These are phyloP conservation scores for Gorsachius magnificus DNA, from an alignment of 2,797 vertebrate species.

Conservation along the genomic window DNA sequence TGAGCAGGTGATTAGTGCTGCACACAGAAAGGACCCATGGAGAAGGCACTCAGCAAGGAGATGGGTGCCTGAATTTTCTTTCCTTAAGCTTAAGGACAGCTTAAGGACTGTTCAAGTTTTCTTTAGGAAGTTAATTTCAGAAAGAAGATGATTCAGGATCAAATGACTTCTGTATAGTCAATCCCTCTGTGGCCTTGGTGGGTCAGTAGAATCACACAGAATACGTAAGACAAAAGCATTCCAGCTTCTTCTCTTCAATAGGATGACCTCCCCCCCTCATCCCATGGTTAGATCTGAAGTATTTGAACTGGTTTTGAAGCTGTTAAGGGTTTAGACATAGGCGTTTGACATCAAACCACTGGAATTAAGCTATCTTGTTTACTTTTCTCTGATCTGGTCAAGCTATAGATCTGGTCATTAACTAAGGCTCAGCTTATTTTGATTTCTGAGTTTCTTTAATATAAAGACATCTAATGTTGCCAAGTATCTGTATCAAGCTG, in stretches of 20 bases:
- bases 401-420: neutral
- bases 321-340: neutral
- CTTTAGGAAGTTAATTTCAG: neutral
- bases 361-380: neutral
- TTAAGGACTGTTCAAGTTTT: neutral
- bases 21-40: neutral
- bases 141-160: neutral
- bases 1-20: neutral
- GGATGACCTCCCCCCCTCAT: neutral
- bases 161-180: neutral
- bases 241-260: neutral
- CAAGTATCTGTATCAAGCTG: neutral
- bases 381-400: neutral
- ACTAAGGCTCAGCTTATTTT: neutral
- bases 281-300: neutral
- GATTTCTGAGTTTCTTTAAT: neutral
- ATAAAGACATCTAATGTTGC: neutral
- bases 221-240: neutral
- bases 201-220: neutral
- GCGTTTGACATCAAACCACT: neutral
- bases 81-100: no score
- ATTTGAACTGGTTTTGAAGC: neutral
- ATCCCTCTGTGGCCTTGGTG: neutral
- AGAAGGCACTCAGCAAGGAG: neutral
- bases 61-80: neutral